Percentiles rank a stretch among this genome's conserved stretches.
phyloP scores from a whole-genome alignment of 2,797 vertebrate genomes.

The Xenopus petersii region DNA sequence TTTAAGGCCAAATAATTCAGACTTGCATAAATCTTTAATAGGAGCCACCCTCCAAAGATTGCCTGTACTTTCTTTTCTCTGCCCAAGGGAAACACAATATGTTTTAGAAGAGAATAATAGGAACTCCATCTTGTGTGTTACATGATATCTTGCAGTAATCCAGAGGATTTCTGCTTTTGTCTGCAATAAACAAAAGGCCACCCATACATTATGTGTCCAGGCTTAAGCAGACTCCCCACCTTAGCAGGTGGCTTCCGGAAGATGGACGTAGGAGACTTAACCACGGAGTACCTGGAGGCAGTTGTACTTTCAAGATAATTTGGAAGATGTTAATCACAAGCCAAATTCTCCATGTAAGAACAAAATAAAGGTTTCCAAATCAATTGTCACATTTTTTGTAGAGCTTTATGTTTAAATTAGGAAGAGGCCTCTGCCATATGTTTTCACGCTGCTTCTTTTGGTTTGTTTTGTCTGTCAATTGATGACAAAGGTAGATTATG shows the following conservation, averaged over 20 bases:
- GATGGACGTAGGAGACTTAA: slow-evolving; percentile 63
- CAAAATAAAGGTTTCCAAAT: slow-evolving; percentile 52
- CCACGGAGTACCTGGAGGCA: slow-evolving; percentile 65
- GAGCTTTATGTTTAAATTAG: slow-evolving; percentile 46
- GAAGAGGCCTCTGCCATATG: slow-evolving; percentile 28
- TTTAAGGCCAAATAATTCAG: slow-evolving; percentile 78
- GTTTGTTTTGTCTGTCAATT: slow-evolving; percentile 24
- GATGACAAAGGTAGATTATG: slow-evolving; percentile 28
- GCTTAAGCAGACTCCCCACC: slow-evolving; percentile 71
- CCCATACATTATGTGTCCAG: slow-evolving; percentile 75
- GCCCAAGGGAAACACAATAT: slow-evolving; percentile 75
- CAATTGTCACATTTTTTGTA: slow-evolving; percentile 52
- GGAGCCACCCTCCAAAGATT: slow-evolving; percentile 65
- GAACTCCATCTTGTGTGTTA: slow-evolving; percentile 77
- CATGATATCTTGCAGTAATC: slow-evolving; percentile 77
- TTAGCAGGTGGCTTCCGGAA: slow-evolving; percentile 70
- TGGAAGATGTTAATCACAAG: slow-evolving; percentile 57
- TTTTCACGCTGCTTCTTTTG: slow-evolving; percentile 27
- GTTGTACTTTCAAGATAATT: slow-evolving; percentile 59
- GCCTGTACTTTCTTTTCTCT: slow-evolving; percentile 68
- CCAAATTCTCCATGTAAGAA: slow-evolving; percentile 53
- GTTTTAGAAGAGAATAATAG: slow-evolving; percentile 76
- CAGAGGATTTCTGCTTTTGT: slow-evolving; percentile 78
- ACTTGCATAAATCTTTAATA: slow-evolving; percentile 87
- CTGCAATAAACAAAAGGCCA: slow-evolving; percentile 80